These are phyloP conservation scores for Zoanthus solanderi DNA, from an alignment of 92 coral and sea anemone species.

Conservation along the genomic window DNA sequence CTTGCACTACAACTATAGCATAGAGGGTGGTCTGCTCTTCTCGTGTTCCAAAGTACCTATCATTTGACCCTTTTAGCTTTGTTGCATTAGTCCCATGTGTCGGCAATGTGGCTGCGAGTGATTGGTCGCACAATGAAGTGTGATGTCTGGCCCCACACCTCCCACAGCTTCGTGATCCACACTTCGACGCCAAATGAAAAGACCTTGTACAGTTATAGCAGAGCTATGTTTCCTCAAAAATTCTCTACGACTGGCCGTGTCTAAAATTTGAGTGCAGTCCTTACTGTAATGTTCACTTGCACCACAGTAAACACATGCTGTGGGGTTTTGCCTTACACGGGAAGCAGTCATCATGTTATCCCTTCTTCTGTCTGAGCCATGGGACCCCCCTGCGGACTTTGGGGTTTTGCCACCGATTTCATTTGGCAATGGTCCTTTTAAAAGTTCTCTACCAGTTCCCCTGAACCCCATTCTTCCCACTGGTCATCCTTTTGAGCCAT, in stretches of 20 bases:
- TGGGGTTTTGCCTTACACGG: not conserved
- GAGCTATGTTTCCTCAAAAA: not conserved
- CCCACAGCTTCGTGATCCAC: conserved; percentile 63
- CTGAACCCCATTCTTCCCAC: conserved; percentile 64
- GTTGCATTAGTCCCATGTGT: not conserved
- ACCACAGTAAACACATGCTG: conserved; percentile 60
- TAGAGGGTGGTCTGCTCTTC: conserved; percentile 20
- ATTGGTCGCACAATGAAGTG: conserved; percentile 62
- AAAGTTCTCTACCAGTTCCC: conserved; percentile 61
- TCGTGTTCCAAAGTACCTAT: not conserved
- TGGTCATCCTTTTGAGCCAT: conserved; percentile 66
- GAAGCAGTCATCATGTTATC: conserved; percentile 32
- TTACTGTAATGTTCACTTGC: conserved; percentile 15
- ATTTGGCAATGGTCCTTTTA: conserved; percentile 35
- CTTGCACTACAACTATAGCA: conserved; percentile 50
- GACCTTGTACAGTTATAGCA: conserved; percentile 69
- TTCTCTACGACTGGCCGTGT: conserved; percentile 44
- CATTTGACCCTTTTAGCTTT: not conserved
- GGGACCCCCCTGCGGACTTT: not conserved
- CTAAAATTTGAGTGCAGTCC: conserved; percentile 44
- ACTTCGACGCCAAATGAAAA: conserved; percentile 62
- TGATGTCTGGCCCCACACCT: conserved; percentile 66
- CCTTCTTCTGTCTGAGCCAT: conserved; percentile 29
- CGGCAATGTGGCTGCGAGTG: conserved; percentile 1
- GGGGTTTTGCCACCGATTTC: not conserved